Percentiles rank a stretch among this genome's conserved stretches.
phyloP scores from a whole-genome alignment of 1,140 invertebrate species.

The Chionoecetes opilio region DNA sequence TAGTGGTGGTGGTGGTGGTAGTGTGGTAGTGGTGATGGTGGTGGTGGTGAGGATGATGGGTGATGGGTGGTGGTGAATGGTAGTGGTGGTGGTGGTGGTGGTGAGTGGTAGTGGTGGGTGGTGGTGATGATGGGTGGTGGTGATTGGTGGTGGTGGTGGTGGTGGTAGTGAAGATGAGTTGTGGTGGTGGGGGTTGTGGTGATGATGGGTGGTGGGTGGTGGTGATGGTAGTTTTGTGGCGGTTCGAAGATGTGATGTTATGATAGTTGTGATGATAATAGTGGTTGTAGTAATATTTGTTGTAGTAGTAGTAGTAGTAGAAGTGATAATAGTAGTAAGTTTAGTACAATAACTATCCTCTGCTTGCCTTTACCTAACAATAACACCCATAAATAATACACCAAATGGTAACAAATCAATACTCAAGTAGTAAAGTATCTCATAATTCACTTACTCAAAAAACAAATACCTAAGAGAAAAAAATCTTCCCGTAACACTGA shows the following conservation, averaged over 20 bases:
- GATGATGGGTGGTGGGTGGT: neutral
- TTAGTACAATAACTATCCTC: no score
- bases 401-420: no score
- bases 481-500: no score
- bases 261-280: neutral
- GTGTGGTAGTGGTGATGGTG: neutral
- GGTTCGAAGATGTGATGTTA: neutral
- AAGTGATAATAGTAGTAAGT: neutral
- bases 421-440: no score
- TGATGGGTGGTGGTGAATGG: no score
- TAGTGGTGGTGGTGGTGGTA: neutral
- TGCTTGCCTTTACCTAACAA: no score
- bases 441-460: no score
- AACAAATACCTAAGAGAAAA: no score
- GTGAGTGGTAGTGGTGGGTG: neutral
- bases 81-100: neutral
- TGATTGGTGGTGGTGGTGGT: neutral
- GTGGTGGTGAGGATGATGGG: neutral
- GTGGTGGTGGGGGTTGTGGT: no score
- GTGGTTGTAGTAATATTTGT: neutral
- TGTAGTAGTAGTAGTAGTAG: neutral
- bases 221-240: neutral
- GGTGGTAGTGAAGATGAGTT: no score
- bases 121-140: neutral
- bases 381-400: no score